These are phyloP conservation scores for Acromyrmex echinatior DNA, from an alignment of 1,140 invertebrate species.

Conservation along the genomic window DNA sequence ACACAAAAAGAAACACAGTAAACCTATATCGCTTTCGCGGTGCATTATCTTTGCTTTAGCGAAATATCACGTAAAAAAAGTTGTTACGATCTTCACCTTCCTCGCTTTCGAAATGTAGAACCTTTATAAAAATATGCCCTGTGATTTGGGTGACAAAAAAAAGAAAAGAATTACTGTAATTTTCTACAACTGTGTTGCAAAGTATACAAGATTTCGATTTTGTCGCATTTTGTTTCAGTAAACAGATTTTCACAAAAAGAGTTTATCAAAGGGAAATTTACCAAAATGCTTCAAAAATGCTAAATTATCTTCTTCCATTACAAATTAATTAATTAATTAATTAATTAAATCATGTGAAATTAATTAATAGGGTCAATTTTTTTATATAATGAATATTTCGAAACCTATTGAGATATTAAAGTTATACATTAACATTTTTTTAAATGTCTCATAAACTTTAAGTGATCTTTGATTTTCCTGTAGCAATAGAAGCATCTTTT, in stretches of 20 bases:
- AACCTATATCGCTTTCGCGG: constrained; percentile 38
- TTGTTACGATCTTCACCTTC: constrained; percentile 1
- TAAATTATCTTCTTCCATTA: neutral
- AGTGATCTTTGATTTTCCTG: neutral
- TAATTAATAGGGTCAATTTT: neutral
- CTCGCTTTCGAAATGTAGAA: constrained; percentile 1
- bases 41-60: neutral
- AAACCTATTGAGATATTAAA: neutral
- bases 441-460: neutral
- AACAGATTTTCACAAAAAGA: neutral
- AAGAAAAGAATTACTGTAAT: neutral
- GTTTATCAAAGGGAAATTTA: neutral
- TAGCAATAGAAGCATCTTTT: neutral
- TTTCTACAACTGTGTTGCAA: neutral
- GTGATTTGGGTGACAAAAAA: neutral
- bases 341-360: too few species aligned
- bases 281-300: neutral
- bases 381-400: neutral
- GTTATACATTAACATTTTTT: neutral
- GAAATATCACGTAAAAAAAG: neutral
- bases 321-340: neutral
- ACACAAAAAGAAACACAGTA: constrained; percentile 24
- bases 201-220: neutral
- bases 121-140: neutral
- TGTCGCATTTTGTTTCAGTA: neutral